phyloP scores from a whole-genome alignment of 2,888 invertebrate genomes.

The Mechanitis mazaeus region DNA sequence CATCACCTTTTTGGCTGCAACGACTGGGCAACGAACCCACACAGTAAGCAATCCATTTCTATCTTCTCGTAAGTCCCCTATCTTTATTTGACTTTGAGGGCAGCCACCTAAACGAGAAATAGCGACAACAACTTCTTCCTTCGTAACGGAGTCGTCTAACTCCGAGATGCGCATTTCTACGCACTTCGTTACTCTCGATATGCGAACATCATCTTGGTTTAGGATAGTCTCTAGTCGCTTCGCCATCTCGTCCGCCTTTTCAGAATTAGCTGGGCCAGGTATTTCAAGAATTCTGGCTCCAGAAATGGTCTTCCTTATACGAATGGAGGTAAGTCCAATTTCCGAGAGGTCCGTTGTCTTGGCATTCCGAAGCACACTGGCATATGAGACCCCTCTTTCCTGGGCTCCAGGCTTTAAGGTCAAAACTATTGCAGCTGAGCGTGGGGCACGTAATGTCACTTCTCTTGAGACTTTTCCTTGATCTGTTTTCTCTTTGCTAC shows the following conservation, averaged over 20 bases:
- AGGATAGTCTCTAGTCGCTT: neutral
- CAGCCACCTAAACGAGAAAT: slow-evolving; percentile 18
- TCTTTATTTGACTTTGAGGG: neutral
- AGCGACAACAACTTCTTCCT: slow-evolving; percentile 14
- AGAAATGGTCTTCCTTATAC: neutral
- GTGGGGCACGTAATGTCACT: neutral
- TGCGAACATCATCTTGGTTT: neutral
- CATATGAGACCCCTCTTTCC: neutral
- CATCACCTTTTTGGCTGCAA: slow-evolving; percentile 22
- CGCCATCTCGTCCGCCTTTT: neutral
- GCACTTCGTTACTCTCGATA: neutral
- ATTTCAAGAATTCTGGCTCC: neutral
- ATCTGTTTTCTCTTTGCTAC: too few relatives aligned
- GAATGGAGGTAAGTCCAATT: neutral
- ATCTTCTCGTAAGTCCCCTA: slow-evolving; percentile 5
- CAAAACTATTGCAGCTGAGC: neutral
- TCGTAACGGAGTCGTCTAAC: slow-evolving; percentile 25
- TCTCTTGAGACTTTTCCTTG: too few relatives aligned
- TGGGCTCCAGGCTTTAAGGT: neutral
- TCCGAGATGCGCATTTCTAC: slow-evolving; percentile 23
- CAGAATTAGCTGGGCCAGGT: neutral
- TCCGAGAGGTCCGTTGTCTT: neutral
- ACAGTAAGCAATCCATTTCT: slow-evolving; percentile 1
- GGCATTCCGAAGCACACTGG: neutral
- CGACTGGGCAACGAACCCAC: slow-evolving; percentile 20